These are phyloP conservation scores for Gasterosteus aculeatus DNA, from an alignment of 2,113 vertebrate species.

Conservation along the genomic window DNA sequence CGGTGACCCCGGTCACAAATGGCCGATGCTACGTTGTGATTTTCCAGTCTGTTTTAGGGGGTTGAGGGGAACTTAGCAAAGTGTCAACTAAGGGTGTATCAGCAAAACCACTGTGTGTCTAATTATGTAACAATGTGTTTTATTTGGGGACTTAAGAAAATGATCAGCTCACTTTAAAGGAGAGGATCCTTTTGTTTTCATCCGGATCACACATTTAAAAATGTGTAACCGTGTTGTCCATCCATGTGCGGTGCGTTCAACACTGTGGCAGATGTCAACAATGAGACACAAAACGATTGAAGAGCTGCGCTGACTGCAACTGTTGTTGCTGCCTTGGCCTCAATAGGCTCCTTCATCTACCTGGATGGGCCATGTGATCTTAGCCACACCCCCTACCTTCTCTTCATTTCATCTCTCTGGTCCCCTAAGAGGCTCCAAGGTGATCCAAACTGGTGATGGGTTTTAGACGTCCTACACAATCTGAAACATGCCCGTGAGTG, in stretches of 20 bases:
- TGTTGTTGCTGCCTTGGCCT: neutral
- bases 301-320: neutral
- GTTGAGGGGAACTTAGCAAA: neutral
- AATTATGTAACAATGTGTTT: neutral
- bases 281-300: neutral
- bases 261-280: neutral
- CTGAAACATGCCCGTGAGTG: neutral
- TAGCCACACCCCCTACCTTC: neutral
- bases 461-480: neutral
- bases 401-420: slow-evolving; percentile 4
- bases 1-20: neutral
- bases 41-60: neutral
- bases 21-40: neutral
- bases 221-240: neutral
- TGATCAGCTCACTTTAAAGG: neutral
- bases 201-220: neutral
- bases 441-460: neutral
- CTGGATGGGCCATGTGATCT: neutral
- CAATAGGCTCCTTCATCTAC: neutral
- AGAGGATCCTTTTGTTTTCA: neutral
- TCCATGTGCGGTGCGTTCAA: neutral
- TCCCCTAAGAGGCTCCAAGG: neutral
- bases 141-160: neutral
- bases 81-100: neutral
- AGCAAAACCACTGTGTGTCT: neutral